Evolutionary conservation across 2,113 vertebrate species (phyloP).

Genomic region (Perognathus longimembris): DNA sequence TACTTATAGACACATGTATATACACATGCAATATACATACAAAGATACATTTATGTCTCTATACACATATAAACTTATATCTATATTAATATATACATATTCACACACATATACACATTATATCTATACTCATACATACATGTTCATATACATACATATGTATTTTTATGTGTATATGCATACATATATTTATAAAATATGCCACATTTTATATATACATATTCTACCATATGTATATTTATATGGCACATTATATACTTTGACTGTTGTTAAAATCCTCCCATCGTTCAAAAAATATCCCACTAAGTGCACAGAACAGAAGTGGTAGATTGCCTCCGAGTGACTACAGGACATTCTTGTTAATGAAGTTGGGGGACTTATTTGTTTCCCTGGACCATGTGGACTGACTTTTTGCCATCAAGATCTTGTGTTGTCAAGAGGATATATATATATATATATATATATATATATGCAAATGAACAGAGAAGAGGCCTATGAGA

Average conservation of each 20-base stretch:
- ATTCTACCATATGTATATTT: too few species aligned
- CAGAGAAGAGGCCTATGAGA: conserved; percentile 38
- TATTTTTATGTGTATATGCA: too few species aligned
- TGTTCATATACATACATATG: too few species aligned
- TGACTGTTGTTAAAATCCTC: neutral
- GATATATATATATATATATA: conserved; percentile 24
- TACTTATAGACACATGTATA: too few species aligned
- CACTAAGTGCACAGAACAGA: neutral
- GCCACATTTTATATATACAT: too few species aligned
- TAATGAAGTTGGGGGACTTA: neutral
- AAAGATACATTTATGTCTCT: too few species aligned
- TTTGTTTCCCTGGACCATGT: conserved; percentile 39
- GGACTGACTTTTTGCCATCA: neutral
- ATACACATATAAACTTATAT: too few species aligned
- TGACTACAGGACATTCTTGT: neutral
- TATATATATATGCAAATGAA: neutral
- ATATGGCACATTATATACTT: neutral
- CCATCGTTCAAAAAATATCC: neutral
- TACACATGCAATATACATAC: too few species aligned
- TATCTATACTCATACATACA: too few species aligned
- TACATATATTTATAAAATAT: too few species aligned
- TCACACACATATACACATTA: too few species aligned
- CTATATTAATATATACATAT: too few species aligned
- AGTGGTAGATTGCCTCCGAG: neutral
- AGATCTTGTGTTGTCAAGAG: conserved; percentile 55